Evolutionary conservation across 1,140 invertebrate species (phyloP), one percentile per base, ranked within the genome.

Genomic region (Lordiphosa clarofinis): DNA sequence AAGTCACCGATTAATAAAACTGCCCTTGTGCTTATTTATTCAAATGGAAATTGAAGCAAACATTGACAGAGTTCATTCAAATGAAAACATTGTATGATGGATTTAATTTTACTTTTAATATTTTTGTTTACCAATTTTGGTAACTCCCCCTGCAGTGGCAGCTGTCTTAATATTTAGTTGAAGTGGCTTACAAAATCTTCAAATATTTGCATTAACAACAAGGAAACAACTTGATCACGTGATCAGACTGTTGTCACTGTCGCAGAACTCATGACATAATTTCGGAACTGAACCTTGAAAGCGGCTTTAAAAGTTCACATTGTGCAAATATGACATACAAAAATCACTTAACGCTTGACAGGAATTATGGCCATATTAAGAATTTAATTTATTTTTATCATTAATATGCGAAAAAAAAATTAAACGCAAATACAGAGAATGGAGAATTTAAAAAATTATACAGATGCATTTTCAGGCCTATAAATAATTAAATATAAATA

Each of bases 331-430:
- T 82, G 71, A 72, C 44, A 58, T 42, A 60, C 49, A 56, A 70
- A 73, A 73, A 57, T 64, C 56, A 71, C 67, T 78, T 78, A 79
- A 68, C 55, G 47, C 43, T 61, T 58, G 54, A 44, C 65, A 39
- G 50, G 66, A 56, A 76, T 76, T 78, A 76, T 58, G 56, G 59
- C 28, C 63, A 55, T 43, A 73, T 81, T 81, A 84, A 81, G 72
- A 84, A 69, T 76, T 73, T 82, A 76, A 82, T 76, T 81, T 71
- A 84, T 84, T 76, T 61, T 56, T 64, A 70, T 63, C 56, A 62
- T 71, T 60, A 63, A 57, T 67, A 75, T 75, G 52, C 52, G 62
- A 56, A 56, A 54, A 56, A 56, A 54, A 56, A 52, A 50, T 40
- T 53, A 57, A 65, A 70, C 57, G 63, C 60, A 82, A 73, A 61